Evolutionary conservation across 2,888 invertebrate genomes (phyloP).

Genomic region (Ephialtes manifestator): DNA sequence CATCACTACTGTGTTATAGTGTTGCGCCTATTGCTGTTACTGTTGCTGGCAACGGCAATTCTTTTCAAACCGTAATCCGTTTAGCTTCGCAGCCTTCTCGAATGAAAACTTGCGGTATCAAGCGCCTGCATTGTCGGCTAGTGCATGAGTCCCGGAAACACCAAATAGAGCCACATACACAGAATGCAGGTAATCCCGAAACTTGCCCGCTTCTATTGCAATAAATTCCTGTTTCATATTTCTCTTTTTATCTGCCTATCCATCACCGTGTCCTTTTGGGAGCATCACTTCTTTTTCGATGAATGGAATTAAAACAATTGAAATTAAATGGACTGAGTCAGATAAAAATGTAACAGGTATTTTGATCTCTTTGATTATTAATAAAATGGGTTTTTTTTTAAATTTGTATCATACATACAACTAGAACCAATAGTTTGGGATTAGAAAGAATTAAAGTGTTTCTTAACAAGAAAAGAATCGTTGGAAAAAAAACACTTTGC

Average conservation of each 20-base stretch:
- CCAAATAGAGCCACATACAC: not conserved
- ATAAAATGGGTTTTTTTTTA: no score
- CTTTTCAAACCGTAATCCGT: conserved; percentile 57
- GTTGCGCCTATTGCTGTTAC: conserved; percentile 4
- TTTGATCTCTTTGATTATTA: no score
- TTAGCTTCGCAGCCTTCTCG: conserved; percentile 46
- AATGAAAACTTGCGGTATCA: conserved; percentile 59
- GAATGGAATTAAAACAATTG: not conserved
- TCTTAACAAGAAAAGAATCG: no score
- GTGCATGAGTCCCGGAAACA: not conserved
- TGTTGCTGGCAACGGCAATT: conserved; percentile 35
- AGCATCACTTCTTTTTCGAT: not conserved
- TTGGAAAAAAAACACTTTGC: no score
- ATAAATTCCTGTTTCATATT: not conserved
- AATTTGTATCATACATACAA: no score
- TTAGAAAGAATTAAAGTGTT: no score
- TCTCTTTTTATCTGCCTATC: conserved; percentile 9
- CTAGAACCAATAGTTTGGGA: no score
- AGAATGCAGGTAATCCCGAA: conserved; percentile 41
- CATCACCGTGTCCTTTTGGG: not conserved
- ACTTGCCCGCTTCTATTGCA: not conserved
- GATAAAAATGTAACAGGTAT: no score
- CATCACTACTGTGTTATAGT: conserved; percentile 18
- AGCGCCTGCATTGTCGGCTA: conserved; percentile 42
- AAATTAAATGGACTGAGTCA: not conserved